Evolutionary conservation across 2,797 vertebrate species (phyloP).

Genomic region (Urosaurus nigricauda): DNA sequence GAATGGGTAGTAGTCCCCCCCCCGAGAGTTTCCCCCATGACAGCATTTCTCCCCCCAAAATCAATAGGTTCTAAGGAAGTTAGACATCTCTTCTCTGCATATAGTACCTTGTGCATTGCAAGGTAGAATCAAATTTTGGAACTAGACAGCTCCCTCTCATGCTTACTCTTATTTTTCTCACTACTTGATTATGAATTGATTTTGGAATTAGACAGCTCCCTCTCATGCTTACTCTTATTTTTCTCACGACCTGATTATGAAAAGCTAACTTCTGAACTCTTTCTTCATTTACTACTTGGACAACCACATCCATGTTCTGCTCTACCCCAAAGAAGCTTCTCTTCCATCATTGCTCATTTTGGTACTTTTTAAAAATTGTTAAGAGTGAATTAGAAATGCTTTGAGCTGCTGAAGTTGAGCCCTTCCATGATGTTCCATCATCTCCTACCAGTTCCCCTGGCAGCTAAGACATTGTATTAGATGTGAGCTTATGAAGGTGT

Average conservation of each 20-base stretch:
- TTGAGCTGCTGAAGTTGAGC: not conserved
- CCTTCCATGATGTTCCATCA: not conserved
- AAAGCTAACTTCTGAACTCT: conserved; percentile 3
- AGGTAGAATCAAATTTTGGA: not conserved
- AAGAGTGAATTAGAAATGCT: not conserved
- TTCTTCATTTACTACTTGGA: not conserved
- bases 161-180: not conserved
- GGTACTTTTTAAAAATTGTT: not conserved
- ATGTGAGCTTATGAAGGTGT: not conserved
- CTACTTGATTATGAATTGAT: conserved; percentile 40
- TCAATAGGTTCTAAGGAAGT: not conserved
- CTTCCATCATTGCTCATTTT: not conserved
- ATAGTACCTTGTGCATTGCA: not conserved
- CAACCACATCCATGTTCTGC: not conserved
- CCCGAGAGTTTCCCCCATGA: not conserved
- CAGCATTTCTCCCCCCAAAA: not conserved
- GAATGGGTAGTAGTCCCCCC: fast-evolving
- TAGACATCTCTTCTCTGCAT: not conserved
- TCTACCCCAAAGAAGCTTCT: not conserved
- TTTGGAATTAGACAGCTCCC: not conserved
- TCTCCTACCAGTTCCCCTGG: not conserved
- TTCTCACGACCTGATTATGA: conserved; percentile 35
- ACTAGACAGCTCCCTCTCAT: not conserved
- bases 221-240: not conserved
- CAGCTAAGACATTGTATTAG: not conserved